Evolutionary conservation across 2,888 invertebrate genomes (phyloP).

Genomic region (Tenthredo livida): DNA sequence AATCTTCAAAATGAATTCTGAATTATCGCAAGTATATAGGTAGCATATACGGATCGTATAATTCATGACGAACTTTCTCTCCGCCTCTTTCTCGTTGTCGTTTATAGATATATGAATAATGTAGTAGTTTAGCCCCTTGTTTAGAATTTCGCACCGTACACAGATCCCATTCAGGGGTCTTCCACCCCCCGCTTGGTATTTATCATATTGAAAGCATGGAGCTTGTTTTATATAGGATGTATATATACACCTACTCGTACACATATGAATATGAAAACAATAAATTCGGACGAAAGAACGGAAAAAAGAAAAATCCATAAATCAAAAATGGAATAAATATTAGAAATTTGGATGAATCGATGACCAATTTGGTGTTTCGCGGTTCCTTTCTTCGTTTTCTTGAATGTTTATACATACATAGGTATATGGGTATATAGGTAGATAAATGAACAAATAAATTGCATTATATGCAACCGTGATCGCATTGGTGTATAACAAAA

Average conservation of each 20-base stretch:
- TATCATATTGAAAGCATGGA: not conserved
- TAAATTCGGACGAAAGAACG: not conserved
- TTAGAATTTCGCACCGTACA: slow-evolving; percentile 36
- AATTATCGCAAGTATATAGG: too few relatives aligned
- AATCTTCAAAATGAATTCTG: too few relatives aligned
- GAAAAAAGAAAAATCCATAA: too few relatives aligned
- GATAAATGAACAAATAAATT: too few relatives aligned
- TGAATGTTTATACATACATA: too few relatives aligned
- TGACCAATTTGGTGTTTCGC: too few relatives aligned
- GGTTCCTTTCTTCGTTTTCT: too few relatives aligned
- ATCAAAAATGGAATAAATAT: too few relatives aligned
- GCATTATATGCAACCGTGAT: too few relatives aligned
- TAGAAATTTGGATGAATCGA: too few relatives aligned
- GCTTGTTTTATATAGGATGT: not conserved
- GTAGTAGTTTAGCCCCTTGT: slow-evolving; percentile 45
- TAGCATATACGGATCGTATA: not conserved
- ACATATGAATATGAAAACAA: not conserved
- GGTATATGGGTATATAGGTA: too few relatives aligned
- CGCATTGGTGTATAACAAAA: too few relatives aligned
- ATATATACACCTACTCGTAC: not conserved
- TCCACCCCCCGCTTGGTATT: not conserved
- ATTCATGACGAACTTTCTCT: not conserved
- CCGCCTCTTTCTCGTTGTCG: not conserved
- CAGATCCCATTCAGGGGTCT: not conserved
- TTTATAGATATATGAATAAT: slow-evolving; percentile 50